Evolutionary conservation across 53 echinoderm and acorn worm species (phyloP).

Genomic region (Mesocentrotus franciscanus): DNA sequence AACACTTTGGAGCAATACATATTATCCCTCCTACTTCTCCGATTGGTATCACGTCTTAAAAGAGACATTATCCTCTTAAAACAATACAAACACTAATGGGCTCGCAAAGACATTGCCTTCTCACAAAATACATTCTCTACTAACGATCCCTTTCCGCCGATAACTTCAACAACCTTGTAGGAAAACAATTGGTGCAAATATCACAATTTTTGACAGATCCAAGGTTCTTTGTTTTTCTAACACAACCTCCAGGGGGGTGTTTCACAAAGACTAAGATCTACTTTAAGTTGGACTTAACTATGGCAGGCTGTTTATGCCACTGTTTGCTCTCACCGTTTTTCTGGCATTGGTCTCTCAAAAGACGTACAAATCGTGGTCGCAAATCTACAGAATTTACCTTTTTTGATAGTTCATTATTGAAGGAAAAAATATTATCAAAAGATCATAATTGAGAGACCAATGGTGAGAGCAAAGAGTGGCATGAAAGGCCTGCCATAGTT

Average conservation of each 20-base stretch:
- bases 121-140: neutral
- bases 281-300: too few species aligned
- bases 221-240: neutral
- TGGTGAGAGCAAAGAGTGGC: too few species aligned
- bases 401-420: too few species aligned
- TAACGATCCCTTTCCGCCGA: slow-evolving; percentile 43
- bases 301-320: too few species aligned
- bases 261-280: too few species aligned
- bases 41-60: neutral
- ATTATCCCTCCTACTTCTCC: slow-evolving; percentile 7
- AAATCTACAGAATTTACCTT: too few species aligned
- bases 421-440: too few species aligned
- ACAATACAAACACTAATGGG: neutral
- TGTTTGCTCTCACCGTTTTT: too few species aligned
- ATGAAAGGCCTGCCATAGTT: too few species aligned
- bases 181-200: slow-evolving; percentile 28
- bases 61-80: slow-evolving; percentile 6
- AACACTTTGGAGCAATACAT: slow-evolving; percentile 41
- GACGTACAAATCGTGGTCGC: too few species aligned
- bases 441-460: too few species aligned
- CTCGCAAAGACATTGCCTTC: neutral
- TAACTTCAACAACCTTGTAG: slow-evolving; percentile 31
- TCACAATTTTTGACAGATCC: slow-evolving; percentile 32
- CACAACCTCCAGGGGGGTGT: neutral
- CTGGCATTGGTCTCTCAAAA: too few species aligned